Conservation (phyloP, 2,888 invertebrate genomes). For the Drosophila birchii region DNA sequence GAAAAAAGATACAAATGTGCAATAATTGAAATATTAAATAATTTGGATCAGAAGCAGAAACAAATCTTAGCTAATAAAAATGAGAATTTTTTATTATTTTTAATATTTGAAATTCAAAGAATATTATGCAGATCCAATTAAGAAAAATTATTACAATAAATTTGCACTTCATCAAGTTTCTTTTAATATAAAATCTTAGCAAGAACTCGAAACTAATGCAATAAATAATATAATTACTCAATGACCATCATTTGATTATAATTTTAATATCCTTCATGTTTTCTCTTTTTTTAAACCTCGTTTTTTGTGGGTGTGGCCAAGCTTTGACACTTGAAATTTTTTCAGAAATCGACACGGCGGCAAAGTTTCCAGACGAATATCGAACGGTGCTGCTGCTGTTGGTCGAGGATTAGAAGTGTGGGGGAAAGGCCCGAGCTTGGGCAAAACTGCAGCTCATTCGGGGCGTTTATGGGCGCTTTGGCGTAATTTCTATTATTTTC, state of each 20-base stretch:
- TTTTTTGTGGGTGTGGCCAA: conserved; percentile 14
- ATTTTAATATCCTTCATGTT: not conserved
- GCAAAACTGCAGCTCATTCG: conserved; percentile 63
- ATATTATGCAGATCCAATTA: not conserved
- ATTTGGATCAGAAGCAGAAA: not conserved
- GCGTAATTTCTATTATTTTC: conserved; percentile 75
- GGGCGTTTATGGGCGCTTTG: conserved; percentile 72
- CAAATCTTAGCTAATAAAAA: not conserved
- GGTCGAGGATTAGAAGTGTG: conserved; percentile 34
- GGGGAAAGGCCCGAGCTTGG: not conserved
- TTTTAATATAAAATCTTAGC: not conserved
- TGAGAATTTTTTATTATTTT: not conserved
- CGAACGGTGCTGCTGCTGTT: conserved; percentile 36
- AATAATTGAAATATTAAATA: not conserved
- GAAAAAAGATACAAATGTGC: not conserved
- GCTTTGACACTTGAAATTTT: conserved; percentile 35
- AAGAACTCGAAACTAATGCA: not conserved
- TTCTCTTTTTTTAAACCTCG: not conserved
- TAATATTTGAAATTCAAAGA: too few species aligned
- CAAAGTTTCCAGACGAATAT: conserved; percentile 72
- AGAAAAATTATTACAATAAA: not conserved
- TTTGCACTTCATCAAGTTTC: not conserved
- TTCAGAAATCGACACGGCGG: conserved; percentile 42
- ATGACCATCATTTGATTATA: not conserved
- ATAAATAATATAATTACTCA: not conserved